These are phyloP conservation scores for Lycopodina hypogea DNA, from an alignment of 37 sponge, comb jelly and placozoan genomes.

Conservation along the genomic window DNA sequence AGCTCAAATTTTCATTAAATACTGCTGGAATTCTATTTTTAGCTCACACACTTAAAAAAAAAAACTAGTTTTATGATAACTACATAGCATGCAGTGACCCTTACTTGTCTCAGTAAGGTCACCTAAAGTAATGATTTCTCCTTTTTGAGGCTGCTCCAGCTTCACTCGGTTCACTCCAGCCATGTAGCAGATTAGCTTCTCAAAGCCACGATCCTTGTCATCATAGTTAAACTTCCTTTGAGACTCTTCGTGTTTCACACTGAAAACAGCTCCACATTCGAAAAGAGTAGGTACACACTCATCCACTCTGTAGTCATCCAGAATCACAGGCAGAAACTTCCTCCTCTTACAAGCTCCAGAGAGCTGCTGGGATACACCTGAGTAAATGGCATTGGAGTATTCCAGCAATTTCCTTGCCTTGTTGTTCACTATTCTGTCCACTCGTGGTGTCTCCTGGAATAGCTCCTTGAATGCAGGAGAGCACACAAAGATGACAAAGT, in stretches of 20 bases:
- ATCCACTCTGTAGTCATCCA: neutral
- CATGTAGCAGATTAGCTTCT: slow-evolving; percentile 52
- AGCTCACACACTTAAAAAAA: too few relatives aligned
- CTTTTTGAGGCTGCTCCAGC: neutral
- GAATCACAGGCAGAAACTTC: slow-evolving; percentile 46
- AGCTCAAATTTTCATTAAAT: too few relatives aligned
- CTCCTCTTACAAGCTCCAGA: neutral
- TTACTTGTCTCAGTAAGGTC: neutral
- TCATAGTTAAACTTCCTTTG: slow-evolving; percentile 33
- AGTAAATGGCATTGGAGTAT: slow-evolving; percentile 22
- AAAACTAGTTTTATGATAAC: too few relatives aligned
- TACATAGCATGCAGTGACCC: neutral
- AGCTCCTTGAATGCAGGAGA: slow-evolving; percentile 55
- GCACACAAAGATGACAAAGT: slow-evolving; percentile 42
- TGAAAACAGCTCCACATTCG: slow-evolving; percentile 3
- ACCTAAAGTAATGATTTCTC: neutral
- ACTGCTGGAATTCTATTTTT: too few relatives aligned
- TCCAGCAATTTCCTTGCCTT: neutral
- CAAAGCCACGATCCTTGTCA: slow-evolving; percentile 30
- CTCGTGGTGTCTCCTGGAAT: neutral
- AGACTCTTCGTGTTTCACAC: neutral
- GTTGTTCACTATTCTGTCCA: neutral
- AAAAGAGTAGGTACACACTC: slow-evolving; percentile 35
- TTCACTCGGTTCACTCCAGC: slow-evolving; percentile 48
- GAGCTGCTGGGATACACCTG: neutral